phyloP scores from a whole-genome alignment of 1,140 invertebrate genomes.

The Drosophila mauritiana region DNA sequence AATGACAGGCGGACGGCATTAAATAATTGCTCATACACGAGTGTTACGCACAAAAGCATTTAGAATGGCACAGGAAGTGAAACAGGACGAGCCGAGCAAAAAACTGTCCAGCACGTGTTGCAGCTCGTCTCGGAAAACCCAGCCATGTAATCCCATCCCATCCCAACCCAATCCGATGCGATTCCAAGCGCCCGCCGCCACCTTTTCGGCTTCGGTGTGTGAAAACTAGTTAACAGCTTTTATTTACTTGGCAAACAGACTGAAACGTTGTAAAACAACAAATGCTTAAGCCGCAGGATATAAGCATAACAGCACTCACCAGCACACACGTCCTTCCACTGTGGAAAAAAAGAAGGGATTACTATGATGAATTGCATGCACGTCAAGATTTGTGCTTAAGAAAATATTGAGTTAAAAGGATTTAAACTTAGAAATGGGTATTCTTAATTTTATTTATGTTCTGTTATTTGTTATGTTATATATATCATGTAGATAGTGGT shows the following conservation, averaged over 20 bases:
- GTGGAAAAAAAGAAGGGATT: not conserved
- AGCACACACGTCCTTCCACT: conserved; percentile 20
- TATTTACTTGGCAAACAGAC: conserved; percentile 73
- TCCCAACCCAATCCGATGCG: not conserved
- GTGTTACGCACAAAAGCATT: conserved; percentile 47
- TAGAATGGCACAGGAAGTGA: not conserved
- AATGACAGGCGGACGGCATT: conserved; percentile 51
- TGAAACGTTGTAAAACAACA: conserved; percentile 65
- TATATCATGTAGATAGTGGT: too few species aligned
- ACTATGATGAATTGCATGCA: not conserved
- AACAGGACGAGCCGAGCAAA: conserved; percentile 29
- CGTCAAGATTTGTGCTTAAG: not conserved
- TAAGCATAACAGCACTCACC: conserved; percentile 48
- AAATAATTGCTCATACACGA: conserved; percentile 69
- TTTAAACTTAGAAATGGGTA: not conserved
- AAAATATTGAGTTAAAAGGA: too few species aligned
- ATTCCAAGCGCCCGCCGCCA: conserved; percentile 1
- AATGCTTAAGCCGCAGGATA: conserved; percentile 69
- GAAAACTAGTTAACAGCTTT: conserved; percentile 75
- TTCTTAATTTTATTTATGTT: too few species aligned
- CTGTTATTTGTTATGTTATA: too few species aligned
- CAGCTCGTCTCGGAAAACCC: conserved; percentile 1
- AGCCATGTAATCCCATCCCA: not conserved
- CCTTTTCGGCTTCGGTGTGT: conserved; percentile 42
- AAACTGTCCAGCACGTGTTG: conserved; percentile 40